Evolutionary conservation across 2,888 invertebrate species (phyloP).

Genomic region (Megastigmus dorsalis): DNA sequence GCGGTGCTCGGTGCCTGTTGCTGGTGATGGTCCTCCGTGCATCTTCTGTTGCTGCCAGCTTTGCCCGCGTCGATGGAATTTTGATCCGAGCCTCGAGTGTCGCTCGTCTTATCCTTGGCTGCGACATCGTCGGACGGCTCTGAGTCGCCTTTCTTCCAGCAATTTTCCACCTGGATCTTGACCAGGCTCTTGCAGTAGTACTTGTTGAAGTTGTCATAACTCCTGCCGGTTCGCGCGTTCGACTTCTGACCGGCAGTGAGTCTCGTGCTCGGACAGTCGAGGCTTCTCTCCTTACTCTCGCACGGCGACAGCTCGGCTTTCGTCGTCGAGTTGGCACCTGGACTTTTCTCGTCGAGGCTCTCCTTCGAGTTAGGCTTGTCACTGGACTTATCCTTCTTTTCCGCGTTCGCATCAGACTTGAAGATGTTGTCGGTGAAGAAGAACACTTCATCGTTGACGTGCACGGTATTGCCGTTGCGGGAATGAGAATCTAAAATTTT

Average conservation of each 20-base stretch:
- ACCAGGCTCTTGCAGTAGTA: constrained; percentile 1
- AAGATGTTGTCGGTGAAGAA: constrained; percentile 62
- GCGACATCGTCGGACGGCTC: not conserved
- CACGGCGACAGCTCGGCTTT: not conserved
- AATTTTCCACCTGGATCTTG: constrained; percentile 67
- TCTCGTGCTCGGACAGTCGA: constrained; percentile 40
- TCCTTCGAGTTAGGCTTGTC: not conserved
- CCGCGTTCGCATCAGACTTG: constrained; percentile 4
- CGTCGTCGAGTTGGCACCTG: not conserved
- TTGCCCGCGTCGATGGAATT: not conserved
- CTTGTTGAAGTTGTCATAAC: not conserved
- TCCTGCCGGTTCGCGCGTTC: constrained; percentile 12
- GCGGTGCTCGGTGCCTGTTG: not conserved
- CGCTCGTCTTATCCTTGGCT: not conserved
- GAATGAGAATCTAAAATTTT: too few species aligned
- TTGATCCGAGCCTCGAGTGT: constrained; percentile 7
- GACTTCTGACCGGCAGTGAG: constrained; percentile 11
- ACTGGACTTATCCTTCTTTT: constrained; percentile 41
- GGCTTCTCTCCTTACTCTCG: constrained; percentile 48
- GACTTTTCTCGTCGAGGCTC: not conserved
- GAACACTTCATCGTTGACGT: constrained; percentile 64
- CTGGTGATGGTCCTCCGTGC: not conserved
- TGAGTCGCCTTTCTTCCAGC: constrained; percentile 44
- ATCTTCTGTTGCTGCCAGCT: not conserved
- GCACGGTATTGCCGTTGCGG: constrained; percentile 65